Evolutionary conservation across 2,113 vertebrate genomes (phyloP).

Genomic region (Motacilla tschutschensis): DNA sequence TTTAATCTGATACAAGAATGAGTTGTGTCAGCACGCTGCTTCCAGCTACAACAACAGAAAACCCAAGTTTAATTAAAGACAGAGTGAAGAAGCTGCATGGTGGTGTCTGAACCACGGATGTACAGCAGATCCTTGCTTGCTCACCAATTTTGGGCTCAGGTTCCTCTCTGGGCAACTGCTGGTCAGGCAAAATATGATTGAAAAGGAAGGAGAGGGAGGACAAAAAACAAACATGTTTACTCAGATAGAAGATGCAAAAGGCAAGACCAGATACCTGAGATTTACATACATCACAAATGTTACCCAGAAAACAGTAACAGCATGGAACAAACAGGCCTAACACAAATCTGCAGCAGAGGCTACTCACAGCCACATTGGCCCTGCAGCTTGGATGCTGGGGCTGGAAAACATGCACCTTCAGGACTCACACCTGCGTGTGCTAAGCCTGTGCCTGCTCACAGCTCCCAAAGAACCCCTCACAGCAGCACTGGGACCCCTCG

Average conservation of each 20-base stretch:
- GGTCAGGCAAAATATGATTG: not conserved
- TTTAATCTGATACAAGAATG: conserved; percentile 77
- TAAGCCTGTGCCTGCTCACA: not conserved
- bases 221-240: not conserved
- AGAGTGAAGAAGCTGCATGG: conserved; percentile 52
- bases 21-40: conserved; percentile 77
- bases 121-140: not conserved
- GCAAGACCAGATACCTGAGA: not conserved
- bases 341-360: not conserved
- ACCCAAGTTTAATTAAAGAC: conserved; percentile 78
- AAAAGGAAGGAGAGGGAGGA: not conserved
- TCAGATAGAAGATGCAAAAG: not conserved
- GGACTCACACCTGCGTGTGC: fast-evolving
- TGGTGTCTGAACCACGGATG: conserved; percentile 42
- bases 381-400: not conserved
- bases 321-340: not conserved
- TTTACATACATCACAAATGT: not conserved
- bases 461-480: not conserved
- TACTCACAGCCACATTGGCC: not conserved
- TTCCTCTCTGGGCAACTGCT: conserved; percentile 7
- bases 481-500: not conserved
- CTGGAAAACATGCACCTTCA: not conserved
- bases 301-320: not conserved
- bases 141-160: conserved; percentile 26
- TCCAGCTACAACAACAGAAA: conserved; percentile 75